phyloP scores from a whole-genome alignment of 2,797 vertebrate species.

The Rhynchotus rufescens region DNA sequence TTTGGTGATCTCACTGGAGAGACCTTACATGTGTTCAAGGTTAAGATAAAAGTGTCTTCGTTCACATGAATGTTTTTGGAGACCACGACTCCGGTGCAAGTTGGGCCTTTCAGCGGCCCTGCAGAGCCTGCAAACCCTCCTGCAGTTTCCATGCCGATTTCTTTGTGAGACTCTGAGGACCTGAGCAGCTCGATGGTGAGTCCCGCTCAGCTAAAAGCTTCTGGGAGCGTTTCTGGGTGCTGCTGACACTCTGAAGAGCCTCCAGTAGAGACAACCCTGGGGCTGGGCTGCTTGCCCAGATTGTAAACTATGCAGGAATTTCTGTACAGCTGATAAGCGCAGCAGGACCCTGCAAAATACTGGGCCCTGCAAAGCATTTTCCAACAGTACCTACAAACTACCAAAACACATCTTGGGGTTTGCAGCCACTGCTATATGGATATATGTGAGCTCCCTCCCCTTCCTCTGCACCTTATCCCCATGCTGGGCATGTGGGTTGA shows the following conservation, averaged over 20 bases:
- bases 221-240: conserved; percentile 55
- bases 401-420: background rate
- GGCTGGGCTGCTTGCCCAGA: conserved; percentile 46
- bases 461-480: background rate
- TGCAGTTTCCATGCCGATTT: background rate
- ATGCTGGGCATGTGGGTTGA: background rate
- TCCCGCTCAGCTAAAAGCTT: conserved; percentile 23
- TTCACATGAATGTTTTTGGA: conserved; percentile 9
- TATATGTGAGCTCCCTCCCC: background rate
- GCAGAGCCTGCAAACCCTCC: background rate
- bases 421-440: background rate
- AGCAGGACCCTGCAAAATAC: background rate
- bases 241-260: conserved; percentile 44
- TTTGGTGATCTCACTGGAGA: conserved; percentile 1
- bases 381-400: background rate
- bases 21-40: background rate
- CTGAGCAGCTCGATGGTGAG: conserved; percentile 33
- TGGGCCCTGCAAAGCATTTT: background rate
- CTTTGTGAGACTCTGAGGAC: background rate
- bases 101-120: background rate
- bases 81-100: background rate
- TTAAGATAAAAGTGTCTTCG: conserved; percentile 2
- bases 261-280: background rate
- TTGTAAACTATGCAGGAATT: conserved; percentile 55
- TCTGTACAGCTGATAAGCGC: conserved; percentile 54